Percentiles rank a stretch among this genome's conserved stretches.
These are phyloP conservation scores for Lepidotrigona ventralis DNA, from an alignment of 1,140 invertebrate species.

Conservation along the genomic window DNA sequence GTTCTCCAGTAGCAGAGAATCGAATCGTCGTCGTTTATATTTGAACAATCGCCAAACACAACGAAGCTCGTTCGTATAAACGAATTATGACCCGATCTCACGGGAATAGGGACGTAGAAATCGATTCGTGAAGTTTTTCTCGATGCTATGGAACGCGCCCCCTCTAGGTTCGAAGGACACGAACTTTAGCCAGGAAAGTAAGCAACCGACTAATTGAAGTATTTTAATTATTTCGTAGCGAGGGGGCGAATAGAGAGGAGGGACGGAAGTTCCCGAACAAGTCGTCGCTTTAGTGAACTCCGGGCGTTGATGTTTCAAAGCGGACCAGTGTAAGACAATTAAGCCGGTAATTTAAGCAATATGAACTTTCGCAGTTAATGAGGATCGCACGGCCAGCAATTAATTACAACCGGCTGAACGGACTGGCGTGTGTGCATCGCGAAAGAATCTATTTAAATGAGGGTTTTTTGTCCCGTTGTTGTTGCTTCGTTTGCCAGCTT, in stretches of 20 bases:
- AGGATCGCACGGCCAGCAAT: constrained; percentile 20
- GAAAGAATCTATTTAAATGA: constrained; percentile 40
- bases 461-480: background rate
- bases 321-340: constrained; percentile 43
- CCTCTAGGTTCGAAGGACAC: background rate
- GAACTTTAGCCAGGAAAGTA: constrained; percentile 8
- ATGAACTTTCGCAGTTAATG: constrained; percentile 46
- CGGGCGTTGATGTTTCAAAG: constrained; percentile 27
- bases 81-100: background rate
- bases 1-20: background rate
- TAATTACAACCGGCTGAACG: constrained; percentile 15
- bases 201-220: constrained; percentile 57
- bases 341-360: constrained; percentile 50
- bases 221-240: constrained; percentile 63
- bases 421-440: background rate
- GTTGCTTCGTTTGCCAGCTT: background rate
- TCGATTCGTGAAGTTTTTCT: background rate
- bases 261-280: constrained; percentile 43
- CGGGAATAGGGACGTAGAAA: background rate
- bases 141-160: background rate
- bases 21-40: background rate
- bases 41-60: background rate
- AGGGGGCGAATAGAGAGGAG: background rate
- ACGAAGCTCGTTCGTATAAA: background rate
- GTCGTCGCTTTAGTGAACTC: constrained; percentile 48